These are phyloP conservation scores for Podarcis cretensis DNA, from an alignment of 2,113 vertebrate genomes.

Conservation along the genomic window DNA sequence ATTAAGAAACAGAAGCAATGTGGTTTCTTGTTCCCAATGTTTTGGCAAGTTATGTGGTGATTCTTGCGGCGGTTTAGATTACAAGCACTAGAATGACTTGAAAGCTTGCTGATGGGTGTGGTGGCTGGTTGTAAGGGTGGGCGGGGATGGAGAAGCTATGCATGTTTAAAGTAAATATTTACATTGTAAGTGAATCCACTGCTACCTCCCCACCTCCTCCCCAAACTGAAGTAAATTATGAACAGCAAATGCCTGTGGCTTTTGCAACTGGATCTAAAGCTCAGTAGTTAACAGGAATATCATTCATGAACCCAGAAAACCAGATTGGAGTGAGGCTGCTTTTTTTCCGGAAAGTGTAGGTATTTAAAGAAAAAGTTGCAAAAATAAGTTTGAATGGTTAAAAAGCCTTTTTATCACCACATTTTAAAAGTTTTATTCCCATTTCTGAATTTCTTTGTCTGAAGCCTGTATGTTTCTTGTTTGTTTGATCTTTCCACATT, in stretches of 20 bases:
- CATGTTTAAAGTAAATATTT: constrained; percentile 64
- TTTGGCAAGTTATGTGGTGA: background rate
- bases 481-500: background rate
- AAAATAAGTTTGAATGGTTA: constrained; percentile 57
- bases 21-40: background rate
- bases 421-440: background rate
- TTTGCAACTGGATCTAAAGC: constrained; percentile 31
- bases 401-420: background rate
- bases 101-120: constrained; percentile 4
- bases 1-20: no score
- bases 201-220: constrained; percentile 17
- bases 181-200: constrained; percentile 16
- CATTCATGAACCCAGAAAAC: constrained; percentile 26
- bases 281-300: constrained; percentile 22
- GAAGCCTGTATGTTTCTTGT: background rate
- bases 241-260: constrained; percentile 62
- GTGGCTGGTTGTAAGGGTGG: background rate
- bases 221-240: constrained; percentile 23
- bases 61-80: background rate
- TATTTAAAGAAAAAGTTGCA: constrained; percentile 50
- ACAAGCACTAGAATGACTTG: background rate
- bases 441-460: background rate
- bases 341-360: background rate
- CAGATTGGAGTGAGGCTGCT: constrained; percentile 43
- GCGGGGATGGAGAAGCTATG: background rate